Base-by-base conservation (phyloP, 2,888 invertebrate species). In the Netelia melanura region DNA sequence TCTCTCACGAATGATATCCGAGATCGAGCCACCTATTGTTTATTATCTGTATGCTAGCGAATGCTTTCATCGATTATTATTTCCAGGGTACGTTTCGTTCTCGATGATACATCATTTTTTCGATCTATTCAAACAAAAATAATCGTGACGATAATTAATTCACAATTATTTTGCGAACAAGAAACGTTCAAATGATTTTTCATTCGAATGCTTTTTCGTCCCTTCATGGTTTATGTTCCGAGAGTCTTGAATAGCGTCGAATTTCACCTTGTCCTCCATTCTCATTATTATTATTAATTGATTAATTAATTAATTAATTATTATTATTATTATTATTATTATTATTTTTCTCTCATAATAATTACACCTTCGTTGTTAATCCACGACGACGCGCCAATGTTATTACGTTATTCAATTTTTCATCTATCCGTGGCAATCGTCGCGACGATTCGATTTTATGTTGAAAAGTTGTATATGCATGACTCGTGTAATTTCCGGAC, bases 401-500 rank as follows among this genome's bases (percentile, higher is more conserved):
- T 75, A 56, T 61, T 71, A 14, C 76, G 72, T 74, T 78, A 62
- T 68, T 70, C 23, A 38, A 68, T 81, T 58, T 74, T 64, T 61
- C 62, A 52, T 58, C n/a, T 58, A 21, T 58, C 8, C 56, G 56
- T 21, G 44, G 14, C 25, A 10, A 44, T 38, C 77, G 38, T 61
- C 67, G 23, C 44, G 77, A n/a, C 44, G 44, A 9, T n/a, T 25
- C 76, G 56, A 79, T 65, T 81, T 88, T 87, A 88, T 86, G 88
- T 88, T 88, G 88, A 79, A 88, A 88, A 87, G 86, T 88, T 87
- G 88, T 88, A 86, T 79, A 86, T 90, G 91, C 91, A 91, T 91
- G 91, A 86, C 74, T 90, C 72, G 85, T 81, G 81, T 81, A 70
- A 58, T 70, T 58, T 21, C 62, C 74, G 83, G 78, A 77, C 56